These are phyloP conservation scores for Anguilla rostrata DNA, from an alignment of 2,113 vertebrate species.

Conservation along the genomic window DNA sequence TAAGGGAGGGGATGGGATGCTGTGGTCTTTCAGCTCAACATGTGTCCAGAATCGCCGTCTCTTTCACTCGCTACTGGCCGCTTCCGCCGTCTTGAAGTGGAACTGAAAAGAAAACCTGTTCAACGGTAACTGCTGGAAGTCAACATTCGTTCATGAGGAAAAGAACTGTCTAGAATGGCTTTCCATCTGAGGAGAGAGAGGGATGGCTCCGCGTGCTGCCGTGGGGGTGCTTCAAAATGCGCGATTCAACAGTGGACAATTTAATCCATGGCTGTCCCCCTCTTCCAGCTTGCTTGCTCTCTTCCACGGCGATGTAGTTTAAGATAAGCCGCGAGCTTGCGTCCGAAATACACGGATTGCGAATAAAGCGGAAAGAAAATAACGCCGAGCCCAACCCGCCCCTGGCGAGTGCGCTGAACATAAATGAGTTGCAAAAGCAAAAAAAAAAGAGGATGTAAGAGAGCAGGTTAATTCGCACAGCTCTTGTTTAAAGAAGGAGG, in stretches of 20 bases:
- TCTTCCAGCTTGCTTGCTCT: background rate
- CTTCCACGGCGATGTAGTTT: conserved; percentile 2
- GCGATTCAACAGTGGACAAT: background rate
- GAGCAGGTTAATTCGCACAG: conserved; percentile 1
- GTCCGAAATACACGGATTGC: background rate
- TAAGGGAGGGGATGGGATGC: background rate
- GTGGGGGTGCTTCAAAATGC: background rate
- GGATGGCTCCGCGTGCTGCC: background rate
- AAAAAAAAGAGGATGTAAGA: conserved; percentile 1
- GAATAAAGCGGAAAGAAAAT: background rate
- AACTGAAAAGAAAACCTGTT: background rate
- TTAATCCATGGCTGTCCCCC: conserved; percentile 4
- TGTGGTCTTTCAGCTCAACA: conserved; percentile 28
- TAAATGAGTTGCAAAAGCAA: conserved; percentile 8
- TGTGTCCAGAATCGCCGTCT: conserved; percentile 27
- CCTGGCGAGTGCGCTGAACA: background rate
- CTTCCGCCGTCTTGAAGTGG: background rate
- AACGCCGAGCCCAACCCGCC: background rate
- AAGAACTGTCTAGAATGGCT: background rate
- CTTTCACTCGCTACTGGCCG: background rate
- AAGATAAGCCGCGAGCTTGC: background rate
- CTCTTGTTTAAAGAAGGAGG: conserved; percentile 21
- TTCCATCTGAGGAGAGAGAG: background rate
- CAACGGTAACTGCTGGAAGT: background rate
- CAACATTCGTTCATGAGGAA: background rate